Conservation (phyloP, 2,888 invertebrate species). For the Malthinus seriepunctatus region DNA sequence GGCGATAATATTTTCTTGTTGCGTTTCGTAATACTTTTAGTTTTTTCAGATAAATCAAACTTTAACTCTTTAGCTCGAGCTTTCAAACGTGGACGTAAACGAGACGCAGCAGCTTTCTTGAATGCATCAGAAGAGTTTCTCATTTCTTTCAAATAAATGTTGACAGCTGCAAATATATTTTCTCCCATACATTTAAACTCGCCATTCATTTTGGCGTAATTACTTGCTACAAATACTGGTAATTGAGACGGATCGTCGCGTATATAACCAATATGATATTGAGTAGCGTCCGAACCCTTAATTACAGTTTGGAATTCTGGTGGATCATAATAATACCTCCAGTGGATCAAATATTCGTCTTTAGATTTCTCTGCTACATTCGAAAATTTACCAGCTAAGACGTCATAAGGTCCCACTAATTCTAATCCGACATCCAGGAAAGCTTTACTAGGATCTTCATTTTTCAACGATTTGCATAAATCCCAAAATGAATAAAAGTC, state of each 20-base stretch:
- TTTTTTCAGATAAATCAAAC: constrained; percentile 62
- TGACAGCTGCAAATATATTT: constrained; percentile 79
- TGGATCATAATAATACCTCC: constrained; percentile 92
- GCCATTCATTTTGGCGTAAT: constrained; percentile 69
- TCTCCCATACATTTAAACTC: constrained; percentile 72
- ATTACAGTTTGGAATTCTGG: constrained; percentile 90
- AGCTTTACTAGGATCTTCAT: constrained; percentile 63
- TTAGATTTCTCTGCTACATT: constrained; percentile 55
- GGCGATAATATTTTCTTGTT: constrained; percentile 66
- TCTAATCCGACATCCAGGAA: constrained; percentile 69
- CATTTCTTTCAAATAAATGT: constrained; percentile 62
- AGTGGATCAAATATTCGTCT: constrained; percentile 75
- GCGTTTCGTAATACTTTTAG: constrained; percentile 64
- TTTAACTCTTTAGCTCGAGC: constrained; percentile 64
- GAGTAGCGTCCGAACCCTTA: constrained; percentile 68
- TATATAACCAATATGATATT: constrained; percentile 88
- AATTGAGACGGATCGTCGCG: constrained; percentile 77
- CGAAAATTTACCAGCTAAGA: constrained; percentile 67
- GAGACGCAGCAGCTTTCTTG: constrained; percentile 61
- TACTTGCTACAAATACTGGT: constrained; percentile 79
- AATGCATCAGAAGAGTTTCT: constrained; percentile 64
- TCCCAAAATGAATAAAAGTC: constrained; percentile 88
- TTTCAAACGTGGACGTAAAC: constrained; percentile 65
- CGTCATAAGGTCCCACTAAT: constrained; percentile 88
- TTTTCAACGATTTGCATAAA: constrained; percentile 64